Percentiles rank a stretch among this genome's conserved stretches.
Conservation (phyloP, 2,113 vertebrate species). For the Irena cyanogastra region DNA sequence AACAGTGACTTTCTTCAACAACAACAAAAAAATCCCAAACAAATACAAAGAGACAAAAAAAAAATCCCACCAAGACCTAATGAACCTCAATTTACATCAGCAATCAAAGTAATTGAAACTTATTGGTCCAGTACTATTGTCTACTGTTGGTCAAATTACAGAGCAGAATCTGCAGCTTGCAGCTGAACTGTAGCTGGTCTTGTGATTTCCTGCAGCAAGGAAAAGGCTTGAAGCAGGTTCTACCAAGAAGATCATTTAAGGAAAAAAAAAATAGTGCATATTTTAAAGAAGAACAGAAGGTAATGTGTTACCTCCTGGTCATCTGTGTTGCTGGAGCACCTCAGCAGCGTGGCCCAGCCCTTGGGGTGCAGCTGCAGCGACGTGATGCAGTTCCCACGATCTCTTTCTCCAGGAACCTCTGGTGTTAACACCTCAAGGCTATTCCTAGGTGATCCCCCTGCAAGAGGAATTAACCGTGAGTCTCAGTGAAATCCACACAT, state of each 20-base stretch:
- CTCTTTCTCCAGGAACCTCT: constrained; percentile 93
- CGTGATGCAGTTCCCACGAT: constrained; percentile 96
- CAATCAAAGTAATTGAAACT: not conserved
- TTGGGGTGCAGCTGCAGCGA: constrained; percentile 97
- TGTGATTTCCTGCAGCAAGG: not conserved
- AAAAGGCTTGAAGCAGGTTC: not conserved
- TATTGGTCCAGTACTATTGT: not conserved
- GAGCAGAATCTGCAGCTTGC: not conserved
- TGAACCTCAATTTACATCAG: not conserved
- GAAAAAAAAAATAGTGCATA: fast-evolving
- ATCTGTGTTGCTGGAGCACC: constrained; percentile 96
- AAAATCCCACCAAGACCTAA: not conserved
- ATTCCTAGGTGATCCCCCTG: constrained; percentile 91
- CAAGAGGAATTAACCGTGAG: not conserved
- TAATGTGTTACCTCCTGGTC: constrained; percentile 87
- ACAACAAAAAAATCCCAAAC: too few species aligned
- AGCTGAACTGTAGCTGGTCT: not conserved
- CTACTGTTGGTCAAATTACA: not conserved
- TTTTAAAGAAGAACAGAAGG: not conserved
- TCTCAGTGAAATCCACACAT: not conserved
- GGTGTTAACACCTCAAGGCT: constrained; percentile 97
- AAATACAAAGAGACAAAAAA: not conserved
- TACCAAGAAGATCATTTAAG: not conserved
- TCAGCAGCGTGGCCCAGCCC: constrained; percentile 93
- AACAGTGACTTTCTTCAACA: not conserved